phyloP scores from a whole-genome alignment of 2,113 vertebrate genomes.

The Anguilla rostrata region DNA sequence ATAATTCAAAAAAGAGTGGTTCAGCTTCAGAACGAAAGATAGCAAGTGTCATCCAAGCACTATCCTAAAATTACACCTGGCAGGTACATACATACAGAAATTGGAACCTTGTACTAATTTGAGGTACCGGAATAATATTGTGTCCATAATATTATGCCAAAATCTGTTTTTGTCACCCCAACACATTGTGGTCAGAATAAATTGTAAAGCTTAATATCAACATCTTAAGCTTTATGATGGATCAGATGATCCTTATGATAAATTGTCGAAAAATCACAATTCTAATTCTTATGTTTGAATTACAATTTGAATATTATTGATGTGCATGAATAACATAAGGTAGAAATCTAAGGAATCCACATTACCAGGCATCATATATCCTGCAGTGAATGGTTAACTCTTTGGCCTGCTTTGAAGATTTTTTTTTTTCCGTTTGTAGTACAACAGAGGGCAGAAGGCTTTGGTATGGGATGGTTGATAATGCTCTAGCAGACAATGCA shows the following conservation, averaged over 20 bases:
- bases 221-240: no score
- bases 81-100: not conserved
- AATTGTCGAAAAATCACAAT: not conserved
- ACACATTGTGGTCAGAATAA: not conserved
- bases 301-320: constrained; percentile 3
- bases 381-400: no score
- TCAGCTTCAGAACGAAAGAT: constrained; percentile 31
- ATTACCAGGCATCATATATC: no score
- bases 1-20: constrained; percentile 47
- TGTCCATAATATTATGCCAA: not conserved
- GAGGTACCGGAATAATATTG: not conserved
- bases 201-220: not conserved
- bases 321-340: not conserved
- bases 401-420: not conserved
- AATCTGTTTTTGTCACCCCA: not conserved
- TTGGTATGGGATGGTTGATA: not conserved
- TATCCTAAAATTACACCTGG: not conserved
- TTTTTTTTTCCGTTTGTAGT: not conserved
- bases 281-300: not conserved
- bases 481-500: constrained; percentile 17
- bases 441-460: not conserved
- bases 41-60: not conserved
- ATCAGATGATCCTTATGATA: no score
- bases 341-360: not conserved
- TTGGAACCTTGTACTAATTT: not conserved